Percentiles rank a stretch among this genome's conserved stretches.
Evolutionary conservation across 2,888 invertebrate species (phyloP).

Genomic region (Argynnis bischoffii): DNA sequence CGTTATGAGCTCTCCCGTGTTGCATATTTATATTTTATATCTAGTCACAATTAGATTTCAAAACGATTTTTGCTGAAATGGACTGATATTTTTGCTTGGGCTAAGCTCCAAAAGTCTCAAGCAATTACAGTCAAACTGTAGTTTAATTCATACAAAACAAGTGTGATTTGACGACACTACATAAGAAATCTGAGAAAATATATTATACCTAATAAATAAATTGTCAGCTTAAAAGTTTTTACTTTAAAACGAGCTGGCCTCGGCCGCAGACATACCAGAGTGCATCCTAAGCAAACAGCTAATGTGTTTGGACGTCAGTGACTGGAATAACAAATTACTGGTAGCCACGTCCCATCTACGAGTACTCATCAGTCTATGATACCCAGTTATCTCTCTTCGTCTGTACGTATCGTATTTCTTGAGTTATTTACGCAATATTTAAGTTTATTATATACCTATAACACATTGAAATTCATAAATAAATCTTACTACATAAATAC

Average conservation of each 20-base stretch:
- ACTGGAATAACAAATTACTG: slow-evolving; percentile 32
- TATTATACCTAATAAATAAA: slow-evolving; percentile 1
- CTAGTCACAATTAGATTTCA: neutral
- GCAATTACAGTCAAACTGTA: too few species aligned
- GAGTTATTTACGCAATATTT: too few species aligned
- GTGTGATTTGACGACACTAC: too few species aligned
- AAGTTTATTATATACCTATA: too few species aligned
- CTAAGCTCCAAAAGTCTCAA: too few species aligned
- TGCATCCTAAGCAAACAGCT: slow-evolving; percentile 38
- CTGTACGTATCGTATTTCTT: neutral
- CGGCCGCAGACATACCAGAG: slow-evolving; percentile 13
- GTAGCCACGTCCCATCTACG: slow-evolving; percentile 18
- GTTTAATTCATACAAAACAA: too few species aligned
- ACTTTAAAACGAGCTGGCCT: slow-evolving; percentile 6
- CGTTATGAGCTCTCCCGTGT: neutral
- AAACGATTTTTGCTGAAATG: too few species aligned
- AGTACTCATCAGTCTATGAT: slow-evolving; percentile 1
- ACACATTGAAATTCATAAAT: too few species aligned
- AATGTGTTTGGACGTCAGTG: slow-evolving; percentile 35
- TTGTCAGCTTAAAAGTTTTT: slow-evolving; percentile 3
- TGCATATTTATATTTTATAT: neutral
- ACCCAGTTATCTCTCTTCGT: neutral
- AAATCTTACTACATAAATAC: too few species aligned
- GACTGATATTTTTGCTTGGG: too few species aligned
- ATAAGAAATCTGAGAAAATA: too few species aligned